These are phyloP conservation scores for Eupithecia centaureata DNA, from an alignment of 2,888 invertebrate species.

Conservation along the genomic window DNA sequence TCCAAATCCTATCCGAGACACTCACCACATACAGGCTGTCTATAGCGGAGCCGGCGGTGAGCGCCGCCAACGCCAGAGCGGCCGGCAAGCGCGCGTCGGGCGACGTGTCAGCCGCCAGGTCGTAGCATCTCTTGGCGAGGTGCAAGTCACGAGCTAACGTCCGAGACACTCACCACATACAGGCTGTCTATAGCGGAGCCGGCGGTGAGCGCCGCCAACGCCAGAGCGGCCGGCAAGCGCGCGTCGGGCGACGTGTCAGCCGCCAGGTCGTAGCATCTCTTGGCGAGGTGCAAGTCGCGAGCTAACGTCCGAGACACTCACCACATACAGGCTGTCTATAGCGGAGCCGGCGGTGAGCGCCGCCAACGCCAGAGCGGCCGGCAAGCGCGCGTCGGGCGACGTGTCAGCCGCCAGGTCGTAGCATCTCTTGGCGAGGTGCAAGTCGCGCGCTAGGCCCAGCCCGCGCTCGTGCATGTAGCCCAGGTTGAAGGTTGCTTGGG, in stretches of 20 bases:
- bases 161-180: neutral
- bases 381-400: conserved; percentile 95
- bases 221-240: conserved; percentile 94
- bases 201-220: conserved; percentile 89
- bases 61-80: conserved; percentile 92
- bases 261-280: conserved; percentile 29
- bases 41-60: conserved; percentile 74
- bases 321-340: conserved; percentile 85
- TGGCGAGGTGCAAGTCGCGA: too few species aligned
- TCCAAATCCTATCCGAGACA: neutral
- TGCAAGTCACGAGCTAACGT: too few species aligned
- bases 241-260: conserved; percentile 94
- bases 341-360: conserved; percentile 85
- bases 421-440: conserved; percentile 98
- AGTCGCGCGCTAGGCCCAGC: conserved; percentile 93
- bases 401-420: conserved; percentile 94
- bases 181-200: conserved; percentile 36
- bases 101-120: conserved; percentile 86
- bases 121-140: too few species aligned
- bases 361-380: conserved; percentile 94
- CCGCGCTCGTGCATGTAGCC: conserved; percentile 99
- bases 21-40: conserved; percentile 10
- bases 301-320: neutral
- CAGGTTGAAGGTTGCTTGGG: conserved; percentile 99
- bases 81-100: conserved; percentile 96